Percentiles rank a stretch among this genome's conserved stretches.
Evolutionary conservation across 1,140 invertebrate genomes (phyloP).

Genomic region (Homalodisca vitripennis): DNA sequence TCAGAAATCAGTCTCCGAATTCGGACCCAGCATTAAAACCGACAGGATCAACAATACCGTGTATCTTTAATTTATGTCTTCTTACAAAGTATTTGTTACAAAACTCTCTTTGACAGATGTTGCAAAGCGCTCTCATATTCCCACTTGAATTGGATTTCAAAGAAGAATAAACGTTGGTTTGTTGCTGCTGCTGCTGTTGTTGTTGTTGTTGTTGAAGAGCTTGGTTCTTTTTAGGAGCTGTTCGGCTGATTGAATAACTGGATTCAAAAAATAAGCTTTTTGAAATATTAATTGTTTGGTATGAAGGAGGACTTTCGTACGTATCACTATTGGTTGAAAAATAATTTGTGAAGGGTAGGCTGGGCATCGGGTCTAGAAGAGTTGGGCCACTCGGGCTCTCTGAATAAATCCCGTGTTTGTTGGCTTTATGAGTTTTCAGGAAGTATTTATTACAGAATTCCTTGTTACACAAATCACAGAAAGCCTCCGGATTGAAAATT

Average conservation of each 20-base stretch:
- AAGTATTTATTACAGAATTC: constrained; percentile 99
- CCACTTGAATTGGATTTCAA: constrained; percentile 12
- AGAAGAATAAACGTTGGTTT: constrained; percentile 1
- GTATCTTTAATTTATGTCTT: constrained; percentile 60
- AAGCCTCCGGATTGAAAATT: constrained; percentile 94
- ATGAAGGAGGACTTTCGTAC: not conserved
- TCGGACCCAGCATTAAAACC: constrained; percentile 32
- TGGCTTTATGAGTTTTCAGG: constrained; percentile 95
- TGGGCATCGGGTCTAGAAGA: constrained; percentile 34
- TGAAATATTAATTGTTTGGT: not conserved
- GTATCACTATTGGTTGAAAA: constrained; percentile 30
- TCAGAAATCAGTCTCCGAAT: constrained; percentile 28
- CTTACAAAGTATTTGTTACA: constrained; percentile 74
- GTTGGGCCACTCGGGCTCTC: constrained; percentile 52
- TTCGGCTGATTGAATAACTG: constrained; percentile 2
- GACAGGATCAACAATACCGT: constrained; percentile 50
- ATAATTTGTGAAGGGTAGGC: constrained; percentile 36
- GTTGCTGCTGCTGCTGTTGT: too few species aligned
- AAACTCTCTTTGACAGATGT: constrained; percentile 66
- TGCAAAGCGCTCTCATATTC: constrained; percentile 49
- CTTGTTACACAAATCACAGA: constrained; percentile 96
- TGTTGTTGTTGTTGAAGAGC: not conserved
- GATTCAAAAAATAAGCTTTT: constrained; percentile 10
- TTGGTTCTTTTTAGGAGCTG: constrained; percentile 5
- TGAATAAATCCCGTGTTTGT: constrained; percentile 88